phyloP scores from a whole-genome alignment of 2,888 invertebrate genomes.

The Tenthredo notha region DNA sequence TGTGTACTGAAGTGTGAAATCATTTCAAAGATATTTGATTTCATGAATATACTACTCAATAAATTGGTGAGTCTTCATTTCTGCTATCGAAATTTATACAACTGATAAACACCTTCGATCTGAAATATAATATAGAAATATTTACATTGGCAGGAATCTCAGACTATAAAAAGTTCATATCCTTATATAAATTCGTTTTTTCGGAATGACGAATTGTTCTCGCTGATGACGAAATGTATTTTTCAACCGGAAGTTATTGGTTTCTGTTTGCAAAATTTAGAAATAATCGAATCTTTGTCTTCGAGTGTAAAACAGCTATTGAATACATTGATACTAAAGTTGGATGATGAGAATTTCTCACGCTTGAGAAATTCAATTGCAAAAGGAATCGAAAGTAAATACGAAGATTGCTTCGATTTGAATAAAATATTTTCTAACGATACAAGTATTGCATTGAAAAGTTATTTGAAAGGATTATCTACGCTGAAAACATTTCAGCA shows the following conservation, averaged over 20 bases:
- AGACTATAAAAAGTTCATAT: neutral
- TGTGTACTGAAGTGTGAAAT: conserved; percentile 77
- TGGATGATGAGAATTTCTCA: conserved; percentile 41
- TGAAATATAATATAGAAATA: conserved; percentile 50
- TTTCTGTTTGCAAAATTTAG: conserved; percentile 79
- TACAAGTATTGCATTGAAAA: conserved; percentile 53
- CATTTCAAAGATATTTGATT: conserved; percentile 77
- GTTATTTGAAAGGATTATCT: conserved; percentile 65
- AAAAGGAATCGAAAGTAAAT: conserved; percentile 55
- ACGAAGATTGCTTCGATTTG: conserved; percentile 58
- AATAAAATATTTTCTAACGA: conserved; percentile 46
- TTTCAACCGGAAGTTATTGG: conserved; percentile 78
- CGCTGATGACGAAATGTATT: conserved; percentile 71
- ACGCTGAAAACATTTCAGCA: conserved; percentile 61
- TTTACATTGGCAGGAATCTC: conserved; percentile 53
- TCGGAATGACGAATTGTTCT: conserved; percentile 70
- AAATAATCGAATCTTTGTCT: conserved; percentile 77
- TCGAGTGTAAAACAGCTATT: conserved; percentile 67
- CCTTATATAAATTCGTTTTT: conserved; percentile 60
- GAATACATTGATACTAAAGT: conserved; percentile 55
- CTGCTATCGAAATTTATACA: neutral
- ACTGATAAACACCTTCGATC: neutral
- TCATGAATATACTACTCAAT: conserved; percentile 74
- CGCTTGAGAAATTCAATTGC: conserved; percentile 57
- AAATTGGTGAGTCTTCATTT: conserved; percentile 65